Percentiles rank a stretch among this genome's conserved stretches.
These are phyloP conservation scores for Coremacera marginata DNA, from an alignment of 2,888 invertebrate genomes.

Conservation along the genomic window DNA sequence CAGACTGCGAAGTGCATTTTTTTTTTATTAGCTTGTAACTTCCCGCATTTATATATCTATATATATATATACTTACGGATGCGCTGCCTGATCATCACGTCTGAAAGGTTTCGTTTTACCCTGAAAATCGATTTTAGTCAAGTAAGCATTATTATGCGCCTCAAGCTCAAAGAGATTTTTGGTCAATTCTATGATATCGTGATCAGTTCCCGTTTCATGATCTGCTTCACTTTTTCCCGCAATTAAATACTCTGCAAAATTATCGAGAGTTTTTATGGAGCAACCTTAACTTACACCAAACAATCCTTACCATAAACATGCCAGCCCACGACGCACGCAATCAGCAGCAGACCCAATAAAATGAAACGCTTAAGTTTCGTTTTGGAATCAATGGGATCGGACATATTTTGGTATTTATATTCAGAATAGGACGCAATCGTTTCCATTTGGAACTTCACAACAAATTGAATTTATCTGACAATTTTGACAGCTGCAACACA, in stretches of 20 bases:
- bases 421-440: neutral
- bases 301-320: constrained; percentile 59
- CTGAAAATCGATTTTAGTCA: constrained; percentile 59
- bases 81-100: constrained; percentile 58
- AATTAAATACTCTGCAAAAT: constrained; percentile 55
- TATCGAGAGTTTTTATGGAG: neutral
- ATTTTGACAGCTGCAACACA: too few relatives aligned
- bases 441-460: too few relatives aligned
- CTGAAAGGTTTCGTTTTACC: constrained; percentile 56
- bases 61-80: constrained; percentile 53
- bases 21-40: neutral
- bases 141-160: constrained; percentile 51
- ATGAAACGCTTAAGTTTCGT: constrained; percentile 56
- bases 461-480: too few relatives aligned
- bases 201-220: constrained; percentile 41
- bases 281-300: neutral
- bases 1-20: constrained; percentile 48
- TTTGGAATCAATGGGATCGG: constrained; percentile 12
- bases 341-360: constrained; percentile 53
- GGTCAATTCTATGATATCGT: constrained; percentile 53
- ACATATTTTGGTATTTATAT: constrained; percentile 11
- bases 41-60: neutral
- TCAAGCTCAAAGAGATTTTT: constrained; percentile 56
- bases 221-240: constrained; percentile 36
- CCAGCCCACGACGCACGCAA: constrained; percentile 58